Evolutionary conservation across 2,797 vertebrate species (phyloP).

Genomic region (Mycteria americana): DNA sequence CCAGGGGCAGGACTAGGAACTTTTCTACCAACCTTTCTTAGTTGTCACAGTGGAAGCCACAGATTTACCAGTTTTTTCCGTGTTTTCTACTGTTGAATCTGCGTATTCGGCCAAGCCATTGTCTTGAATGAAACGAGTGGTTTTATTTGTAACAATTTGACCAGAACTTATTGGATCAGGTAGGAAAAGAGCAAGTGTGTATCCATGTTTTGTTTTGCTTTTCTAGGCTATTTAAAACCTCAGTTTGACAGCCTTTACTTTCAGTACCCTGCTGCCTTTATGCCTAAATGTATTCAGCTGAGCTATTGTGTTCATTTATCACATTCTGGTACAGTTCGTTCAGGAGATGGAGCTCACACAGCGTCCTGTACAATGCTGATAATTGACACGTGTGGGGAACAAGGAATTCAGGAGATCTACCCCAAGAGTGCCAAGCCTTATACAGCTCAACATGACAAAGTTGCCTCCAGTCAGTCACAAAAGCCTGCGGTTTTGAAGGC

Average conservation of each 20-base stretch:
- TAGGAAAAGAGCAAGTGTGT: neutral
- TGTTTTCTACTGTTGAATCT: neutral
- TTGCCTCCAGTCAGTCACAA: neutral
- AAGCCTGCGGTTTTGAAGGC: neutral
- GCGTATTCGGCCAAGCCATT: neutral
- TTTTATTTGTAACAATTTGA: neutral
- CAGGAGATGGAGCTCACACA: neutral
- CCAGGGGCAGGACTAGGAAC: neutral
- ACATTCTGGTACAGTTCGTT: conserved; percentile 11
- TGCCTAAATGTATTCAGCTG: neutral
- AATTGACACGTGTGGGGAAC: neutral
- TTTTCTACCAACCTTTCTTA: neutral
- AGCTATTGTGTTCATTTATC: neutral
- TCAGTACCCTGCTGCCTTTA: neutral
- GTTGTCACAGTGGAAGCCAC: neutral
- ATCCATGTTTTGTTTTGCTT: neutral
- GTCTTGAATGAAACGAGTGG: neutral
- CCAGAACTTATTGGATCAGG: neutral
- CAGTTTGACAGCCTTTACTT: neutral
- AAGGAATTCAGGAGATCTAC: neutral
- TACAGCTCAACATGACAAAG: neutral
- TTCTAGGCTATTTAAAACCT: neutral
- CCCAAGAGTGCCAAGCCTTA: neutral
- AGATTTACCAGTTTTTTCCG: neutral
- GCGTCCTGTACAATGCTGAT: neutral